Evolutionary conservation across 2,797 vertebrate species (phyloP), one percentile per base, ranked within the genome.

Genomic region (Micromesistius poutassou): DNA sequence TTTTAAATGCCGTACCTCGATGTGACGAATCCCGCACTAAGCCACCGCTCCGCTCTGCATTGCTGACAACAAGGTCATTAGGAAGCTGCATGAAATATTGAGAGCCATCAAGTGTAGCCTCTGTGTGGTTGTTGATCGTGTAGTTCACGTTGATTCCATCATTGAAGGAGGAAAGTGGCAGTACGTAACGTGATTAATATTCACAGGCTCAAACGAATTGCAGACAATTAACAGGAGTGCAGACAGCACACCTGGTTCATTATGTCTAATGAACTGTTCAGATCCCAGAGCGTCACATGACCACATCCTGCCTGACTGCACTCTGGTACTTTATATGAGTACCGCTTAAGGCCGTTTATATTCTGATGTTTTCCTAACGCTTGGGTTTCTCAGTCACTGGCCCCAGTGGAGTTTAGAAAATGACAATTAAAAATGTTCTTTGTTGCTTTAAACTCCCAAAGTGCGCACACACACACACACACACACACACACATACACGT

Each of bases 381-480:
- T 62, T 62, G 55, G 55, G n/a, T 62, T 25, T 22, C 25, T 13
- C 40, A 25, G 30, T 42, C 66, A 22, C 25, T 14, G 38, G 33
- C 70, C 30, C 46, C 35, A 31, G 8, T 66, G n/a, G 12, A 28
- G 40, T 66, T 30, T 66, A n/a, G 42, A 30, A 74, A 30, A 19
- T 12, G 25, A 70, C 33, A 68, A 74, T 78, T 12, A 55, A 28
- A 33, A 50, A 77, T 42, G 72, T 68, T 68, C 35, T 74, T 30
- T n/a, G 38, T 31, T 28, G 28, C n/a, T 55, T 72, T 50, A 14
- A 72, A 42, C 30, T 25, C 40, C 22, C 36, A 9, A 40, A 73
- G 73, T 35, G 55, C 19, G 0, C 46, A 50, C 46, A 50, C 16
- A 22, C 46, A 50, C 46, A 50, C 19, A 22, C 16, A 50, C 46